Conservation (phyloP, 1,140 invertebrate genomes). For the Pentalonia nigronervosa region DNA sequence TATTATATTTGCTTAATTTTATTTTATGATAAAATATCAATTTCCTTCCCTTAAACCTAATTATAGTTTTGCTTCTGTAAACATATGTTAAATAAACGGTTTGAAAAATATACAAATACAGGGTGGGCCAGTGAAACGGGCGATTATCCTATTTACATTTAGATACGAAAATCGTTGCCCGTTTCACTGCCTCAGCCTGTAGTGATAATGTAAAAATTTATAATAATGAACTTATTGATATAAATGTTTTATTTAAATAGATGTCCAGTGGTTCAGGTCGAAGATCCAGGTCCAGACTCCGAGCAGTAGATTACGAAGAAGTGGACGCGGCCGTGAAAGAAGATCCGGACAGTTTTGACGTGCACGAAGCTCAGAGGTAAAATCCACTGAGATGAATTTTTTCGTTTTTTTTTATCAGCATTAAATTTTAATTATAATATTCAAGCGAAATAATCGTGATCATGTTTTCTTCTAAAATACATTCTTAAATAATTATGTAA, state of each 20-base stretch:
- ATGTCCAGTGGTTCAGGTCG: constrained; percentile 52
- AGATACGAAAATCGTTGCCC: too few species aligned
- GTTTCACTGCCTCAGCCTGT: too few species aligned
- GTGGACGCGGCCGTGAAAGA: neutral
- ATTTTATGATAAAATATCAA: neutral
- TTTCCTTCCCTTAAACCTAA: neutral
- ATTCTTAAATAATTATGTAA: neutral
- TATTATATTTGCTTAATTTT: neutral
- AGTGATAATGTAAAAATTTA: too few species aligned
- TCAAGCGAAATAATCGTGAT: neutral
- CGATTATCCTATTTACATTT: too few species aligned
- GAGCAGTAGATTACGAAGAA: constrained; percentile 25
- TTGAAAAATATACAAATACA: too few species aligned
- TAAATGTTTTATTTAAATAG: neutral
- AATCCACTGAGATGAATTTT: neutral
- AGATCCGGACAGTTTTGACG: constrained; percentile 45
- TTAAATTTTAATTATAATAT: neutral
- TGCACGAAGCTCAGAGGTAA: constrained; percentile 47
- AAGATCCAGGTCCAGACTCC: constrained; percentile 30
- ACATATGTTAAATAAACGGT: too few species aligned
- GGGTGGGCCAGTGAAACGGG: too few species aligned
- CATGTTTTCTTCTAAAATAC: neutral
- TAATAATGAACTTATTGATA: too few species aligned
- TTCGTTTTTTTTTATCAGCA: neutral
- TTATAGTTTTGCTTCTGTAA: too few species aligned